Evolutionary conservation across 2,888 invertebrate genomes (phyloP).

Genomic region (Orthosia incerta): DNA sequence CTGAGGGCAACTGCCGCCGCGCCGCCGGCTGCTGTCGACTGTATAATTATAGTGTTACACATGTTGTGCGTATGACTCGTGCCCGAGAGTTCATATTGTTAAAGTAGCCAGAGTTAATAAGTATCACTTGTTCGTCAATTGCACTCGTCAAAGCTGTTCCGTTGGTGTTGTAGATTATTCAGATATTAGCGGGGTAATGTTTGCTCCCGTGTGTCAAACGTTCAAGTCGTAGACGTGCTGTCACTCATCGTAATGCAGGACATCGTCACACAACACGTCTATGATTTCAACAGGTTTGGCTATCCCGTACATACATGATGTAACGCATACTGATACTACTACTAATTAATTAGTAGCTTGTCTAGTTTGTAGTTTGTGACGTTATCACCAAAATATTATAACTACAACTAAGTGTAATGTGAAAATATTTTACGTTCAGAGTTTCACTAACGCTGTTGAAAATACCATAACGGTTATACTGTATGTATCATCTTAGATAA

Average conservation of each 20-base stretch:
- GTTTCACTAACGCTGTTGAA: constrained; percentile 47
- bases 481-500: constrained; percentile 14
- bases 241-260: constrained; percentile 58
- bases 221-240: constrained; percentile 74
- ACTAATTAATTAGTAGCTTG: constrained; percentile 54
- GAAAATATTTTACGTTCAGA: constrained; percentile 41
- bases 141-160: constrained; percentile 88
- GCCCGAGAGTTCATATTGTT: constrained; percentile 87
- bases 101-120: constrained; percentile 87
- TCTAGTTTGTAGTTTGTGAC: constrained; percentile 63
- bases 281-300: constrained; percentile 70
- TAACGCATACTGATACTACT: constrained; percentile 74
- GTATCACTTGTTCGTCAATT: constrained; percentile 91
- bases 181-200: constrained; percentile 78
- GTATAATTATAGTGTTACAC: constrained; percentile 82
- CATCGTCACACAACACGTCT: constrained; percentile 66
- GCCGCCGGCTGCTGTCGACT: no score
- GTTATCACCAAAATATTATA: constrained; percentile 36
- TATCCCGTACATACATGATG: constrained; percentile 68
- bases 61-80: constrained; percentile 82
- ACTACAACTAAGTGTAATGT: neutral
- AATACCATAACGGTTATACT: constrained; percentile 32
- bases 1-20: constrained; percentile 57
- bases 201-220: constrained; percentile 73
- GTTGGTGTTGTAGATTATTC: constrained; percentile 84